phyloP scores from a whole-genome alignment of 2,888 invertebrate genomes.

The Polia nebulosa region DNA sequence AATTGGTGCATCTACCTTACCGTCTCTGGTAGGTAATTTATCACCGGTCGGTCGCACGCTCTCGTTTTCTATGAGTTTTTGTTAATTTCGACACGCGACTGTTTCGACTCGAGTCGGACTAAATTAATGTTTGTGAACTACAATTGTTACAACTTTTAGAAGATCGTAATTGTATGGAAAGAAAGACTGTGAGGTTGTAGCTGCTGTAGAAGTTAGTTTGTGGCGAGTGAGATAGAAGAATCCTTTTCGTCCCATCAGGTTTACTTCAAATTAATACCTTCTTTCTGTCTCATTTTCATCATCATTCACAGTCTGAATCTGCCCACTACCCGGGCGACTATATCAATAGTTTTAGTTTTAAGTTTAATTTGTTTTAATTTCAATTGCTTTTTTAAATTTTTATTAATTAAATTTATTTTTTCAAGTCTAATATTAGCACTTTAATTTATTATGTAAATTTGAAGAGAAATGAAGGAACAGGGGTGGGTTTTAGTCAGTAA shows the following conservation, averaged over 20 bases:
- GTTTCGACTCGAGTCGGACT: slow-evolving; percentile 62
- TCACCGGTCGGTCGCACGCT: slow-evolving; percentile 76
- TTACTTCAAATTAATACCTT: neutral
- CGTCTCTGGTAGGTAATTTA: slow-evolving; percentile 60
- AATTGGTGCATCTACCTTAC: slow-evolving; percentile 30
- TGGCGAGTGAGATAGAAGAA: neutral
- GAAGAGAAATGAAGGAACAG: too few species aligned
- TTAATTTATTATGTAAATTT: too few species aligned
- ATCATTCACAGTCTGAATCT: neutral
- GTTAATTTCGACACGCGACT: slow-evolving; percentile 72
- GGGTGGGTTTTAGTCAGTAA: too few species aligned
- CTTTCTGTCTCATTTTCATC: neutral
- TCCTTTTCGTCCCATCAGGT: too few species aligned
- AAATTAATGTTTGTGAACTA: slow-evolving; percentile 71
- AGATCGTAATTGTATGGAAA: slow-evolving; percentile 49
- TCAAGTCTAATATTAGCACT: too few species aligned
- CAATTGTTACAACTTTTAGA: slow-evolving; percentile 61
- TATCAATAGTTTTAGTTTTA: too few species aligned
- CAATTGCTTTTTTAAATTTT: too few species aligned
- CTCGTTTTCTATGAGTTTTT: slow-evolving; percentile 75
- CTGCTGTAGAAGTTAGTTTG: neutral
- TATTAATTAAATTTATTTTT: too few species aligned
- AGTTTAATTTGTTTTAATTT: too few species aligned
- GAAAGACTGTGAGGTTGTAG: slow-evolving; percentile 36
- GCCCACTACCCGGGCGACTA: too few species aligned